These are phyloP conservation scores for Ophraella communa DNA, from an alignment of 2,888 invertebrate species.

Conservation along the genomic window DNA sequence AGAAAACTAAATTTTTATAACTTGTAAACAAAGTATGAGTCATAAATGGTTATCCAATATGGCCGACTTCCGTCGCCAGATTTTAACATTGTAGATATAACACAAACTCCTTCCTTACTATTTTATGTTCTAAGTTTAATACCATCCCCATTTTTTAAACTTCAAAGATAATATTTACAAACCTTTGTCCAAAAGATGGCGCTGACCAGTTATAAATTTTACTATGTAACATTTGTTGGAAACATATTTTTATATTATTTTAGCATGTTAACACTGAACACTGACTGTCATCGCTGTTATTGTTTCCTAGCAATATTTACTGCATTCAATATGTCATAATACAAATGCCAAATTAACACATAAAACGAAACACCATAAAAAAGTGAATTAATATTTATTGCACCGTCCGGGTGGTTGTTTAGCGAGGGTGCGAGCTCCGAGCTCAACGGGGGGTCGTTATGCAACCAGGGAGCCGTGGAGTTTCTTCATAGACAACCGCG, in stretches of 20 bases:
- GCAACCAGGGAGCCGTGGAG: constrained; percentile 33
- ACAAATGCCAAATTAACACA: constrained; percentile 53
- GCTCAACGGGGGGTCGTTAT: constrained; percentile 41
- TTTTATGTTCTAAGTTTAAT: no score
- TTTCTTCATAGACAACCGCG: constrained; percentile 38
- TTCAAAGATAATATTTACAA: no score
- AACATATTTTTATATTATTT: background rate
- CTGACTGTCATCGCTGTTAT: background rate
- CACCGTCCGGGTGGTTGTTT: constrained; percentile 45
- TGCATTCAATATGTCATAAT: constrained; percentile 48
- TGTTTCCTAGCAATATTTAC: constrained; percentile 29
- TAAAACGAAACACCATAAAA: constrained; percentile 51
- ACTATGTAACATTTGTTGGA: background rate
- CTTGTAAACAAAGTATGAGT: no score
- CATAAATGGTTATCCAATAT: no score
- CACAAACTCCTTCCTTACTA: no score
- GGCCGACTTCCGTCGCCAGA: no score
- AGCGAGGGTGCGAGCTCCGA: constrained; percentile 35
- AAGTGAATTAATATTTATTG: constrained; percentile 55
- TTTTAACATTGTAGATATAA: no score
- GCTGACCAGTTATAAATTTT: no score
- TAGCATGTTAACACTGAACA: background rate
- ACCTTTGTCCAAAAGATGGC: no score
- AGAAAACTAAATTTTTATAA: no score
- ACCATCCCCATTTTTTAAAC: no score